A percentile compares a stretch with the other conserved stretches of the same genome.
phyloP scores from a whole-genome alignment of 2,888 invertebrate species.

The Latrodectus hesperus region DNA sequence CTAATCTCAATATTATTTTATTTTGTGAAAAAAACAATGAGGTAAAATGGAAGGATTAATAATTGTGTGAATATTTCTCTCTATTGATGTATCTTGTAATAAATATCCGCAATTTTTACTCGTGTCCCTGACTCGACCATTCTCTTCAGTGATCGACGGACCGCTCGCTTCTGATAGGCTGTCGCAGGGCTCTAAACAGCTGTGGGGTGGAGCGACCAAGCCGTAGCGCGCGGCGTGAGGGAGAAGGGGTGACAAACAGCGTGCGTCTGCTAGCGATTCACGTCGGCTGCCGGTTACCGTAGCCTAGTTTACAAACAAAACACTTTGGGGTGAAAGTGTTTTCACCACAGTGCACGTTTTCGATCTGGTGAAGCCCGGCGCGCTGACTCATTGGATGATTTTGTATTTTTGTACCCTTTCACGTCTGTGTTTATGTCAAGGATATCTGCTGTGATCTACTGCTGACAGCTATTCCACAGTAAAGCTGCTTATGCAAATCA shows the following conservation, averaged over 20 bases:
- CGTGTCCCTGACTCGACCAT: slow-evolving; percentile 11
- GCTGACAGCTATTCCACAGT: neutral
- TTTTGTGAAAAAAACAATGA: neutral
- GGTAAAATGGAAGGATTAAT: neutral
- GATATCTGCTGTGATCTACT: slow-evolving; percentile 8
- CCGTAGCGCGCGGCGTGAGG: slow-evolving; percentile 22
- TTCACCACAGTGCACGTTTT: neutral
- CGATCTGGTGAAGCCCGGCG: neutral
- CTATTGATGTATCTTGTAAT: neutral
- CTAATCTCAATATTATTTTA: neutral
- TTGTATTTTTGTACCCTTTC: slow-evolving; percentile 30
- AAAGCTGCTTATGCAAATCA: too few relatives aligned
- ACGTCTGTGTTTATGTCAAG: neutral
- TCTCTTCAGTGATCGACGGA: slow-evolving; percentile 23
- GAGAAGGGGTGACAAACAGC: slow-evolving; percentile 50
- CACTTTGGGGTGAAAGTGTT: slow-evolving; percentile 19
- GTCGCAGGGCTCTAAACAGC: slow-evolving; percentile 39
- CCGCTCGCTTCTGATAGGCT: slow-evolving; percentile 44
- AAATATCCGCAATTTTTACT: neutral
- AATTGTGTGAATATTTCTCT: neutral
- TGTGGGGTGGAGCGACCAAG: slow-evolving; percentile 53
- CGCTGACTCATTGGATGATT: slow-evolving; percentile 29
- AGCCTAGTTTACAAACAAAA: slow-evolving; percentile 1
- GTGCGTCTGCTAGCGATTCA: slow-evolving; percentile 25
- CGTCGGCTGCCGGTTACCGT: neutral